phyloP scores from a whole-genome alignment of 1,140 invertebrate species.

The Antheraea mylitta region DNA sequence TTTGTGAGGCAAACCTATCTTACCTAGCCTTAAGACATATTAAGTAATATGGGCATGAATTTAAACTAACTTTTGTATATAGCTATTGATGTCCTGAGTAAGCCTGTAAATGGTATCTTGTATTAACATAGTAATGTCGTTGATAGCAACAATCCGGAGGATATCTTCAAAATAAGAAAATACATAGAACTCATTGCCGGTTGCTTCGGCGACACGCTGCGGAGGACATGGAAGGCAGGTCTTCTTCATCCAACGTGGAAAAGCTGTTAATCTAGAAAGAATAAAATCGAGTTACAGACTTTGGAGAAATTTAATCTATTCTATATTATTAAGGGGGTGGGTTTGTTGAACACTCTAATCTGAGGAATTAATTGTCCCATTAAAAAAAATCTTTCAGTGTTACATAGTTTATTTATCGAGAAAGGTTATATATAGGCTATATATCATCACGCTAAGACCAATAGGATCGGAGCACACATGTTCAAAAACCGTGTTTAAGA shows the following conservation, averaged over 20 bases:
- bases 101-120: slow-evolving; percentile 83
- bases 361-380: too few relatives aligned
- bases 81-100: slow-evolving; percentile 81
- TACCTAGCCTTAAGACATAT: too few relatives aligned
- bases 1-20: too few relatives aligned
- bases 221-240: slow-evolving; percentile 87
- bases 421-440: too few relatives aligned
- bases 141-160: slow-evolving; percentile 82
- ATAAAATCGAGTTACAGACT: neutral
- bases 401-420: too few relatives aligned
- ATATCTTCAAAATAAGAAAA: slow-evolving; percentile 90
- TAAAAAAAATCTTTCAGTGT: too few relatives aligned
- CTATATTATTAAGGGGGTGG: too few relatives aligned
- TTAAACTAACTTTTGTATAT: slow-evolving; percentile 82
- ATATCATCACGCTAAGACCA: too few relatives aligned
- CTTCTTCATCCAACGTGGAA: slow-evolving; percentile 91
- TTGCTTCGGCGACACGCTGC: slow-evolving; percentile 75
- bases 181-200: slow-evolving; percentile 79
- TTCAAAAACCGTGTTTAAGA: too few relatives aligned
- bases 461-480: too few relatives aligned
- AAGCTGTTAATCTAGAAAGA: slow-evolving; percentile 81
- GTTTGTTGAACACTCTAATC: too few relatives aligned
- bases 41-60: too few relatives aligned
- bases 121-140: slow-evolving; percentile 83
- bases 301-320: neutral